These are phyloP conservation scores for Mobula hypostoma DNA, from an alignment of 2,113 vertebrate species.

Conservation along the genomic window DNA sequence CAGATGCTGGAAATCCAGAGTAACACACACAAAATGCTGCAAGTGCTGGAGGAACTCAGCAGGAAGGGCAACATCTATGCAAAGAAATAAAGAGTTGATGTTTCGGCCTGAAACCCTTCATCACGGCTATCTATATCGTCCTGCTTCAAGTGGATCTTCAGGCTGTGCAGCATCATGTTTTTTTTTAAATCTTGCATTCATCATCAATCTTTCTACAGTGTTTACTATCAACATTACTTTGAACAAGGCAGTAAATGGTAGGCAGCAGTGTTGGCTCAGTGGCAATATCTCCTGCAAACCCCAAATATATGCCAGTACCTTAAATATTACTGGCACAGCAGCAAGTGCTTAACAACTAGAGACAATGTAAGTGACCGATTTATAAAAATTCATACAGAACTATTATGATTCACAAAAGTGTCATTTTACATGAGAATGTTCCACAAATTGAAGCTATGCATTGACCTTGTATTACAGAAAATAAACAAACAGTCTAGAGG, in stretches of 20 bases:
- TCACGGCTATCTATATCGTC: background rate
- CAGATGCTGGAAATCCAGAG: too few species aligned
- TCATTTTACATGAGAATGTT: too few species aligned
- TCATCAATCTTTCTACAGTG: background rate
- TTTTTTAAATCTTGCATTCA: background rate
- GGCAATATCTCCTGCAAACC: background rate
- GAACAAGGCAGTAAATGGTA: background rate
- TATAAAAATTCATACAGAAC: background rate
- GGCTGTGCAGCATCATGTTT: background rate
- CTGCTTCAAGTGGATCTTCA: background rate
- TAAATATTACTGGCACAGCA: background rate
- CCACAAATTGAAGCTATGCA: too few species aligned
- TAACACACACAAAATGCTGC: too few species aligned
- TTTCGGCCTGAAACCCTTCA: too few species aligned
- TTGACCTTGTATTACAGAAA: too few species aligned
- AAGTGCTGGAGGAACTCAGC: too few species aligned
- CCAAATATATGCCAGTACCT: background rate
- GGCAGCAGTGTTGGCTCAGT: background rate
- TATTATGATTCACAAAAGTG: too few species aligned
- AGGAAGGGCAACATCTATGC: too few species aligned
- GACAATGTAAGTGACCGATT: background rate
- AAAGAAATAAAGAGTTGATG: too few species aligned
- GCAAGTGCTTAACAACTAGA: background rate
- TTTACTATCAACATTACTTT: background rate
- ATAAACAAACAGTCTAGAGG: too few species aligned